These are phyloP conservation scores for Apamea anceps DNA, from an alignment of 2,888 invertebrate genomes.

Conservation along the genomic window DNA sequence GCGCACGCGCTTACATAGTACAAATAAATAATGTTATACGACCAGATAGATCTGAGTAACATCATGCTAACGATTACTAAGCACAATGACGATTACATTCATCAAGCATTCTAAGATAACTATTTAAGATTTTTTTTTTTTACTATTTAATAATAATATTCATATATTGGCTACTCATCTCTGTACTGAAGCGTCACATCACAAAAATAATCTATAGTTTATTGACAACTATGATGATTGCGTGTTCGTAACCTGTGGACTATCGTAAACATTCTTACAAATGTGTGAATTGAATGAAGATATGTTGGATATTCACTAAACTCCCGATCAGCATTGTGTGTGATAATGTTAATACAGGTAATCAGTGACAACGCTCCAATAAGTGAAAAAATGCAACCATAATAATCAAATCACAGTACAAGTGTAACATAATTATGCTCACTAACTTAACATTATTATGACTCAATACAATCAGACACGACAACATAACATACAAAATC, in stretches of 20 bases:
- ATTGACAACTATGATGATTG: constrained; percentile 61
- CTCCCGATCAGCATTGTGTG: constrained; percentile 53
- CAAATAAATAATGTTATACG: constrained; percentile 76
- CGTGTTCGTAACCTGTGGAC: constrained; percentile 48
- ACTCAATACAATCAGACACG: constrained; percentile 84
- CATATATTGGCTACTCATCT: constrained; percentile 86
- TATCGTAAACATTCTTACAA: constrained; percentile 50
- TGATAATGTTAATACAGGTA: constrained; percentile 50
- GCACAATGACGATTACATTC: constrained; percentile 90
- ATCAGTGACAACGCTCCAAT: constrained; percentile 74
- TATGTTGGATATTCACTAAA: constrained; percentile 60
- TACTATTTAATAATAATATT: constrained; percentile 84
- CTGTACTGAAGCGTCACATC: constrained; percentile 87
- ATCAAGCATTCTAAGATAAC: constrained; percentile 89
- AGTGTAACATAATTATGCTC: constrained; percentile 86
- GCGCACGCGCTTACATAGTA: constrained; percentile 66
- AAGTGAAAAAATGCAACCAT: constrained; percentile 85
- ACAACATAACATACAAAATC: constrained; percentile 83
- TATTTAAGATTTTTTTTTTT: constrained; percentile 79
- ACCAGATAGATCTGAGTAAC: constrained; percentile 84
- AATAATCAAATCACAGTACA: constrained; percentile 88
- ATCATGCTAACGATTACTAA: constrained; percentile 88
- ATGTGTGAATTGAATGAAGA: constrained; percentile 54
- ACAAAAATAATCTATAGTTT: constrained; percentile 78
- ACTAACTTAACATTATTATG: constrained; percentile 86